Conservation (phyloP, 2,797 vertebrate species). For the Gymnocypris eckloni region DNA sequence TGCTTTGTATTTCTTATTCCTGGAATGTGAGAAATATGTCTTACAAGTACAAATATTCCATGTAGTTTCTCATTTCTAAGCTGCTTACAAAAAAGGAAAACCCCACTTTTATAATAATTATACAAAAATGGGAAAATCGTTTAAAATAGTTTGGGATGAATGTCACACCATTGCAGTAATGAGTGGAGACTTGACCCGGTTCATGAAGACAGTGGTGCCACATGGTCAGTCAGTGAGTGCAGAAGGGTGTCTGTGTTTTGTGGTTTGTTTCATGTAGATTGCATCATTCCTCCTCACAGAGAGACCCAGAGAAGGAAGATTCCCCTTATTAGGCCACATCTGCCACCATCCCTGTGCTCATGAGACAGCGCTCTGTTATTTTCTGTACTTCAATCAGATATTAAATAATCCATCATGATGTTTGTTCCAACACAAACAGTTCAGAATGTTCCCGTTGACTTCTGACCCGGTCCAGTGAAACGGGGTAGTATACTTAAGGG, state of each 20-base stretch:
- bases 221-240: slow-evolving; percentile 6
- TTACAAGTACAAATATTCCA: background rate
- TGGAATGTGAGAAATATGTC: background rate
- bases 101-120: no score
- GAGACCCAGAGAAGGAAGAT: slow-evolving; percentile 40
- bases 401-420: slow-evolving; percentile 41
- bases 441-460: slow-evolving; percentile 23
- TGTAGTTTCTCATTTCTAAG: background rate
- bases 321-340: slow-evolving; percentile 51
- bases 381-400: slow-evolving; percentile 34
- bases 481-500: background rate
- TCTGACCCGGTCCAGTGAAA: slow-evolving; percentile 14
- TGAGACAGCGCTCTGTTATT: slow-evolving; percentile 31
- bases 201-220: background rate
- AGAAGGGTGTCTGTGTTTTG: slow-evolving; percentile 25
- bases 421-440: slow-evolving; percentile 34
- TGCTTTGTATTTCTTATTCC: background rate
- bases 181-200: background rate
- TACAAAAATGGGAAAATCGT: background rate
- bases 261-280: slow-evolving; percentile 56
- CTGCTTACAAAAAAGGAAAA: background rate
- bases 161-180: background rate
- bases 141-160: background rate
- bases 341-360: background rate
- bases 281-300: slow-evolving; percentile 57